Evolutionary conservation across 2,888 invertebrate species (phyloP), one percentile per base, ranked within the genome.

Genomic region (Troides aeacus): DNA sequence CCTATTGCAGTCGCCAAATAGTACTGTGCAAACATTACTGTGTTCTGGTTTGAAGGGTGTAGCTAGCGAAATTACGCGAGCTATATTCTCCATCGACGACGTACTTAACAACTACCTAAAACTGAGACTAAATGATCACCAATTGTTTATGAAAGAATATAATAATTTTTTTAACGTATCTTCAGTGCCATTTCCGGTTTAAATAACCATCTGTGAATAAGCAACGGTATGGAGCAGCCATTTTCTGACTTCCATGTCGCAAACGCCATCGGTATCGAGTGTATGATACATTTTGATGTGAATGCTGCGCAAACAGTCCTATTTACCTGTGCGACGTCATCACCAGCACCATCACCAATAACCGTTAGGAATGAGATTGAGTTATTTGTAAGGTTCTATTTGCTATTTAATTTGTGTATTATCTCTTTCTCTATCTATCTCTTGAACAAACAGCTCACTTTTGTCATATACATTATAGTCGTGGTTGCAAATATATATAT

Each of bases 331-430:
- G 30, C 60, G 50, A 60, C 23, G 46, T 60, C 60, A 66, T 50
- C 46, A 36, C 30, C 24, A 46, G 24, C 24, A 24, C 24, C 24
- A 30, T 30, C 30, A 46, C 24, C 46, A 64, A 64, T 50, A 46
- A 60, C 66, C 66, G 66, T 61, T 66, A 21, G 21, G 56, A 50
- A 21, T 46, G 23, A 60, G 23, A 30, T 60, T n/a, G 17, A 64
- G 23, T 64, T 53, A 61, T 18, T 66, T 61, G 36, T 18, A 1
- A n/a, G 8, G 24, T 56, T 24, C 39, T 66, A 39, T 66, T 61
- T 66, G 61, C 61, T 24, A 61, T 66, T 61, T 61, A 36, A 53
- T 66, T 66, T 60, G 61, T 53, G 53, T 7, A 61, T 36, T 36
- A 30, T 30, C 30, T 30, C 30, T 30, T 3, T 30, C 30, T 61